These are phyloP conservation scores for Drosophila mojavensis DNA, from an alignment of 1,140 invertebrate genomes.

Conservation along the genomic window DNA sequence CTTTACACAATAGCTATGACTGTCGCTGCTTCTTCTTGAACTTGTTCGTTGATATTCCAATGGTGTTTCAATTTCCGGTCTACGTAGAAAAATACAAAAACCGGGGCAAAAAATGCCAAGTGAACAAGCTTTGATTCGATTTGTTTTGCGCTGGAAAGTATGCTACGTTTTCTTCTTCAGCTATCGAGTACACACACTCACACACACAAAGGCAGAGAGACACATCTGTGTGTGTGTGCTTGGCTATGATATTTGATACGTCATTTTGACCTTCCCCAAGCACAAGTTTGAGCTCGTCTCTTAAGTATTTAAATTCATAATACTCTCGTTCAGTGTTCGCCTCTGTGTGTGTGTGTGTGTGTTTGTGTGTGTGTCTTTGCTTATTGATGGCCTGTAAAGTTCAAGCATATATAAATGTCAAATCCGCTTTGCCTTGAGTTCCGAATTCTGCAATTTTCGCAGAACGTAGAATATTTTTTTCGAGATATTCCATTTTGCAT, in stretches of 20 bases:
- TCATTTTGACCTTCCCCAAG: not conserved
- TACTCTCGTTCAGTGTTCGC: not conserved
- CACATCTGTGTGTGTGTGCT: not conserved
- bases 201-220: too few species aligned
- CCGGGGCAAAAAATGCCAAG: not conserved
- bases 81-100: constrained; percentile 16
- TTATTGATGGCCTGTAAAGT: constrained; percentile 6
- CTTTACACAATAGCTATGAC: constrained; percentile 15
- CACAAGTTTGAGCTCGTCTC: not conserved
- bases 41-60: constrained; percentile 62
- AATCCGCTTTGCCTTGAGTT: not conserved
- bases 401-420: constrained; percentile 12
- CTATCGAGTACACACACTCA: not conserved
- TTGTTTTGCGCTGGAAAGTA: constrained; percentile 32
- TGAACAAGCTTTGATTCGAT: constrained; percentile 20
- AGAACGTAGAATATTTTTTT: not conserved
- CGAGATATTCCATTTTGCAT: not conserved
- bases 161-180: constrained; percentile 25
- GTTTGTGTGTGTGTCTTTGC: constrained; percentile 3
- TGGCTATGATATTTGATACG: constrained; percentile 25
- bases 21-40: constrained; percentile 11
- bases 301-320: constrained; percentile 13
- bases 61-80: constrained; percentile 62
- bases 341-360: not conserved
- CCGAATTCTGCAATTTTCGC: not conserved